A percentile compares a stretch with the other conserved stretches of the same genome.
phyloP scores from a whole-genome alignment of 2,888 invertebrate genomes.

The Cyaniris semiargus region DNA sequence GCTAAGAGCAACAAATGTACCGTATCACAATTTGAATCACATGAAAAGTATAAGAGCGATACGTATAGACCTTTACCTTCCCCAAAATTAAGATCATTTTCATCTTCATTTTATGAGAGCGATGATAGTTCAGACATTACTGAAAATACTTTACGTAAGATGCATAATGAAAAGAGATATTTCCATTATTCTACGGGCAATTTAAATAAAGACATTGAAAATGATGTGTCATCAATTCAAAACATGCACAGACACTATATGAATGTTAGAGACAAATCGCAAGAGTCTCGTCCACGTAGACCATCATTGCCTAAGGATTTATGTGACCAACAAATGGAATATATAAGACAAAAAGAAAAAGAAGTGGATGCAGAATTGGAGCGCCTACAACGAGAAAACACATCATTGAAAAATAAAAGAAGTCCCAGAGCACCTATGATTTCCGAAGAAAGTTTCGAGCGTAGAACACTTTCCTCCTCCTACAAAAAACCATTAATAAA shows the following conservation, averaged over 20 bases:
- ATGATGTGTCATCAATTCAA: conserved; percentile 71
- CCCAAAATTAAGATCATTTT: conserved; percentile 64
- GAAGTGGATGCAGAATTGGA: conserved; percentile 84
- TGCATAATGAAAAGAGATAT: conserved; percentile 64
- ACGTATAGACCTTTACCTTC: conserved; percentile 66
- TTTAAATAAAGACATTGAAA: conserved; percentile 72
- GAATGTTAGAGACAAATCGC: conserved; percentile 50
- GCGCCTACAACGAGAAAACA: conserved; percentile 81
- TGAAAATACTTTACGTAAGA: conserved; percentile 61
- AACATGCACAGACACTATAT: conserved; percentile 69
- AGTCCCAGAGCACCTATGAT: conserved; percentile 67
- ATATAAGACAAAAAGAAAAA: conserved; percentile 84
- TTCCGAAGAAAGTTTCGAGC: conserved; percentile 55
- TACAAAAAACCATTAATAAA: conserved; percentile 66
- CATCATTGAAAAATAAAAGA: conserved; percentile 46
- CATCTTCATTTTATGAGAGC: conserved; percentile 67
- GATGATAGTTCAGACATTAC: conserved; percentile 71
- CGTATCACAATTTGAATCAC: conserved; percentile 9
- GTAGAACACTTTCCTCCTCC: conserved; percentile 48
- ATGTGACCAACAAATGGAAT: conserved; percentile 83
- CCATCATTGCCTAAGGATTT: conserved; percentile 84
- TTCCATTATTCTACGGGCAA: conserved; percentile 74
- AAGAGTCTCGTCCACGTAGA: conserved; percentile 59
- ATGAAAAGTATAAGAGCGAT: conserved; percentile 33
- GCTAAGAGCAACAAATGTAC: background rate